These are phyloP conservation scores for Limonius californicus DNA, from an alignment of 1,140 invertebrate species.

Conservation along the genomic window DNA sequence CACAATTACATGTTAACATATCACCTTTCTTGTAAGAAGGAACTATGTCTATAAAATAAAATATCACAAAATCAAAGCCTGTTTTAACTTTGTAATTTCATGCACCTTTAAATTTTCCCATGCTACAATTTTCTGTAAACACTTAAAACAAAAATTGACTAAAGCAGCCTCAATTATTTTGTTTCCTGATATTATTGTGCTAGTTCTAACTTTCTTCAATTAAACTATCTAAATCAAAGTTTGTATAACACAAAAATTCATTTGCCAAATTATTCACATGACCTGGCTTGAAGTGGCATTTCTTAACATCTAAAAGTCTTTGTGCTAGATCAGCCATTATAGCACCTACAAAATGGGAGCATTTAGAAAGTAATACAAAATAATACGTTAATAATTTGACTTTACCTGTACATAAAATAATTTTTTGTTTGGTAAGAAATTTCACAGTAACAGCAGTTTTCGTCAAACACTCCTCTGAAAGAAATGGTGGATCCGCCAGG, in stretches of 20 bases:
- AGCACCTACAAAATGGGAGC: no score
- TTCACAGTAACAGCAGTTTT: slow-evolving; percentile 80
- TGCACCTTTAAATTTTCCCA: no score
- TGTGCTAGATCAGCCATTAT: slow-evolving; percentile 70
- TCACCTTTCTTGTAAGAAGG: slow-evolving; percentile 21
- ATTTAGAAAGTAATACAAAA: no score
- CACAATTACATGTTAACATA: slow-evolving; percentile 36
- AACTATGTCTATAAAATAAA: not conserved
- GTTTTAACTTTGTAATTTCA: no score
- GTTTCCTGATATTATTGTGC: no score
- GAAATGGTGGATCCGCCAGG: slow-evolving; percentile 90
- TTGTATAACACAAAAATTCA: slow-evolving; percentile 87
- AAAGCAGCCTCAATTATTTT: no score
- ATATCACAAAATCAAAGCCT: not conserved
- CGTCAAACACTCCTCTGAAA: slow-evolving; percentile 87
- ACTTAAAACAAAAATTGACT: no score
- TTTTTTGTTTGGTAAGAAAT: slow-evolving; percentile 71
- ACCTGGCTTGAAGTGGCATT: slow-evolving; percentile 69
- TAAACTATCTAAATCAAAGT: slow-evolving; percentile 77
- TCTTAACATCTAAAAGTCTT: slow-evolving; percentile 61
- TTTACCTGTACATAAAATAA: slow-evolving; percentile 86
- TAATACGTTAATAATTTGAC: slow-evolving; percentile 14
- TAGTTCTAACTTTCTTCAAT: no score
- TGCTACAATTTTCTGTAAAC: no score
- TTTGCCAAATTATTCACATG: slow-evolving; percentile 90